These are phyloP conservation scores for Argynnis bischoffii DNA, from an alignment of 2,888 invertebrate species.

Conservation along the genomic window DNA sequence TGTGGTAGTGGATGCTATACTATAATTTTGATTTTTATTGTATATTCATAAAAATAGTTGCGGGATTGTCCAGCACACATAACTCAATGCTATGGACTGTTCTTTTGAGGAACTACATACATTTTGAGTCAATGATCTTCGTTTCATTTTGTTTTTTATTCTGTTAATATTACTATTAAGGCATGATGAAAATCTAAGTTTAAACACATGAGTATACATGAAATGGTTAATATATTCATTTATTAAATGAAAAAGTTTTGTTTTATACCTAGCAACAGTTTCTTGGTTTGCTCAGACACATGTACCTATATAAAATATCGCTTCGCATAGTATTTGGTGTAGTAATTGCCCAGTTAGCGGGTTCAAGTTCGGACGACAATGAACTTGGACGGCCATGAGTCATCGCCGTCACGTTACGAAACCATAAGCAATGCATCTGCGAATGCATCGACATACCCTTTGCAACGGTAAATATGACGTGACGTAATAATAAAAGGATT, in stretches of 20 bases:
- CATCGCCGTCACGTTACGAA: constrained; percentile 73
- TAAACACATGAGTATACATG: too few relatives aligned
- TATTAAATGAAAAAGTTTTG: too few relatives aligned
- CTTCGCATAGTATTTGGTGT: constrained; percentile 54
- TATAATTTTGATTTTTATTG: constrained; percentile 12
- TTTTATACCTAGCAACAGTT: too few relatives aligned
- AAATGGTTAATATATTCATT: too few relatives aligned
- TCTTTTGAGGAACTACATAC: too few relatives aligned
- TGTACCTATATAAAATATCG: constrained; percentile 24
- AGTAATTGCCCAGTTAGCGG: constrained; percentile 55
- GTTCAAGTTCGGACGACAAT: constrained; percentile 82
- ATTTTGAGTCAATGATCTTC: too few relatives aligned
- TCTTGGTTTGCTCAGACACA: neutral
- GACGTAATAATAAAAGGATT: constrained; percentile 20
- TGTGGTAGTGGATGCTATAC: constrained; percentile 49
- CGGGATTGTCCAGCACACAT: too few relatives aligned
- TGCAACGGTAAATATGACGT: constrained; percentile 30
- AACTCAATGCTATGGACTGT: too few relatives aligned
- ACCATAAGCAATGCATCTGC: constrained; percentile 75
- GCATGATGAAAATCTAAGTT: too few relatives aligned
- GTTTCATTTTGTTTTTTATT: too few relatives aligned
- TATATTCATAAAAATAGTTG: neutral
- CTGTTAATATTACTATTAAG: too few relatives aligned
- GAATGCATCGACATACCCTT: constrained; percentile 48
- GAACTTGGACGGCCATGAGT: constrained; percentile 81